Percentiles rank a stretch among this genome's conserved stretches.
Conservation (phyloP, 2,113 vertebrate species). For the Notothenia rossii region DNA sequence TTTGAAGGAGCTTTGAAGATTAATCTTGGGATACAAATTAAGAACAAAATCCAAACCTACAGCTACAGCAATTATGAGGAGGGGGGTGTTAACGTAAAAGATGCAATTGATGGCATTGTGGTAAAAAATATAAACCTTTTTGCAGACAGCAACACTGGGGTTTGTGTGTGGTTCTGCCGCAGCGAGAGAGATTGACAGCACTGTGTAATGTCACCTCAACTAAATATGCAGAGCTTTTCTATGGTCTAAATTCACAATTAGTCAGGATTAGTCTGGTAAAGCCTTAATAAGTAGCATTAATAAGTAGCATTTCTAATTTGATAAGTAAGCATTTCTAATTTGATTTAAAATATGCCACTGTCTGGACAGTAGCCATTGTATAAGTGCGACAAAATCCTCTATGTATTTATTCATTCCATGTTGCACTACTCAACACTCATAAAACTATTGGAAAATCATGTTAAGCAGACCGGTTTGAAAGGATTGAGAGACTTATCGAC, state of each 20-base stretch:
- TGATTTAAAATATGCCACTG: too few species aligned
- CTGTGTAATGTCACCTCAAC: background rate
- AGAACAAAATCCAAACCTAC: background rate
- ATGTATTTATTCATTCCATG: background rate
- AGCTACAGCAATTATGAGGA: background rate
- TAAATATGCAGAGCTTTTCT: background rate
- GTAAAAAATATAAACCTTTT: too few species aligned
- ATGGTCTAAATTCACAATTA: background rate
- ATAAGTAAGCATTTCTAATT: background rate
- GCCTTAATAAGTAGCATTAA: background rate
- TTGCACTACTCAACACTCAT: background rate
- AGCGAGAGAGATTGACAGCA: background rate
- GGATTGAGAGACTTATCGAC: background rate
- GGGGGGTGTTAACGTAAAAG: too few species aligned
- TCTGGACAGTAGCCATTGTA: background rate
- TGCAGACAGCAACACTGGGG: background rate
- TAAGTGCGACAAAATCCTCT: background rate
- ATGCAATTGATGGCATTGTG: background rate
- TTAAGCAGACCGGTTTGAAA: slow-evolving; percentile 33
- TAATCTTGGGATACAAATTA: background rate
- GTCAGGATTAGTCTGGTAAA: too few species aligned
- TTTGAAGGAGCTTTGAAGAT: too few species aligned
- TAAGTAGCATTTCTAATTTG: background rate
- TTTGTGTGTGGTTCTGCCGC: background rate
- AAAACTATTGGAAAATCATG: background rate